Evolutionary conservation across 2,888 invertebrate species (phyloP).

Genomic region (Drosophila tripunctata): DNA sequence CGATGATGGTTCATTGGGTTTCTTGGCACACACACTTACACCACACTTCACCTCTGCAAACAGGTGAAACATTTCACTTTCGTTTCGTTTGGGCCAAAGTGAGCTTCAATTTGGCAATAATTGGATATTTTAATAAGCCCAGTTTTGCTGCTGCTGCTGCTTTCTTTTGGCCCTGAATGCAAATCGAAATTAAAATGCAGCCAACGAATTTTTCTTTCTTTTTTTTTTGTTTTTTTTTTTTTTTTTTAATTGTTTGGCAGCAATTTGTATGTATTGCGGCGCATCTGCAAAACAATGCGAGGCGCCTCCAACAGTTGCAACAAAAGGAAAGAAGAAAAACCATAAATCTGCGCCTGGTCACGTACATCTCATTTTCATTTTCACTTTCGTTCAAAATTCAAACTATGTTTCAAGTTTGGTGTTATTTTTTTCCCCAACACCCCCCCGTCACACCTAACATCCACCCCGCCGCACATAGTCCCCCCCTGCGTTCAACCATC

Average conservation of each 20-base stretch:
- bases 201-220: constrained; percentile 44
- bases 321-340: constrained; percentile 16
- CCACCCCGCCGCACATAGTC: neutral
- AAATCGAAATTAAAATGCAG: constrained; percentile 74
- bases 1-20: constrained; percentile 28
- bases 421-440: neutral
- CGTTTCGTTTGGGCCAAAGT: constrained; percentile 52
- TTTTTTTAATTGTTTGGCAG: constrained; percentile 42
- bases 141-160: constrained; percentile 57
- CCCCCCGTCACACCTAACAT: neutral
- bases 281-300: constrained; percentile 50
- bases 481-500: too few relatives aligned
- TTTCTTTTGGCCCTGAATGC: constrained; percentile 76
- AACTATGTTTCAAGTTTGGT: constrained; percentile 37
- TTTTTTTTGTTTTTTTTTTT: neutral
- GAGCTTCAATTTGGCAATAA: constrained; percentile 75
- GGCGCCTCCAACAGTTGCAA: constrained; percentile 28
- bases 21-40: constrained; percentile 22
- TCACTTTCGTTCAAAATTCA: constrained; percentile 62
- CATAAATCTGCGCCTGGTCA: constrained; percentile 63
- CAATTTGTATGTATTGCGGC: constrained; percentile 35
- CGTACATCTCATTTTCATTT: constrained; percentile 59
- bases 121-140: constrained; percentile 70
- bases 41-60: constrained; percentile 3
- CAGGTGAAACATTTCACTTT: constrained; percentile 69